phyloP scores from a whole-genome alignment of 2,797 vertebrate genomes.

The Nothura maculosa region DNA sequence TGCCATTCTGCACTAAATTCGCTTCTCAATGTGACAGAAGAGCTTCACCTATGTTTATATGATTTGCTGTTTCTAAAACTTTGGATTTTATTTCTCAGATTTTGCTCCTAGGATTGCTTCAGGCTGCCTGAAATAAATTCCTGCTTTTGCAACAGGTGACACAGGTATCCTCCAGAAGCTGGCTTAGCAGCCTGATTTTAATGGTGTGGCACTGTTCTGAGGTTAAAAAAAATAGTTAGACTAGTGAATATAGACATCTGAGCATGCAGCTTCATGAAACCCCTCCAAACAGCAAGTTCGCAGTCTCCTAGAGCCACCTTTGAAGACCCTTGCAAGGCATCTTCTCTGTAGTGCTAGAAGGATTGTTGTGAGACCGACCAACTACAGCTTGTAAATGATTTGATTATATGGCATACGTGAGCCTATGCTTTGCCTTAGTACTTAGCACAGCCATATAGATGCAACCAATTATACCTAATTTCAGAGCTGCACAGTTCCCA shows the following conservation, averaged over 20 bases:
- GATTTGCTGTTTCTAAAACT: background rate
- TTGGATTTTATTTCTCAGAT: background rate
- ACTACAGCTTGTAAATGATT: background rate
- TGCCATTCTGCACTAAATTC: background rate
- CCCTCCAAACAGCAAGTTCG: background rate
- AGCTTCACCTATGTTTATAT: background rate
- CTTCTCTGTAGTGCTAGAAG: background rate
- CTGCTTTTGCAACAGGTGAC: background rate
- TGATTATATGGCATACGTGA: background rate
- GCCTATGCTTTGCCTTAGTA: background rate
- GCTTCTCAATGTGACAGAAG: background rate
- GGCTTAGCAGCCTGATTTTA: background rate
- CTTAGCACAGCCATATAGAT: background rate
- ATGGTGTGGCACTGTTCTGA: background rate
- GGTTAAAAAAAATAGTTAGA: background rate
- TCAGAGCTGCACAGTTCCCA: background rate
- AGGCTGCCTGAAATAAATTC: background rate
- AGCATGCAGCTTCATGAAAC: background rate
- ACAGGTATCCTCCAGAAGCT: background rate
- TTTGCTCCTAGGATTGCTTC: background rate
- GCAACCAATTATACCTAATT: background rate
- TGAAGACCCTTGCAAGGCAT: background rate
- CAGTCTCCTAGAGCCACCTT: background rate
- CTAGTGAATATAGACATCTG: background rate
- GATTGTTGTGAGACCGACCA: background rate